Evolutionary conservation across 1,140 invertebrate species (phyloP).

Genomic region (Cydia pomonella): DNA sequence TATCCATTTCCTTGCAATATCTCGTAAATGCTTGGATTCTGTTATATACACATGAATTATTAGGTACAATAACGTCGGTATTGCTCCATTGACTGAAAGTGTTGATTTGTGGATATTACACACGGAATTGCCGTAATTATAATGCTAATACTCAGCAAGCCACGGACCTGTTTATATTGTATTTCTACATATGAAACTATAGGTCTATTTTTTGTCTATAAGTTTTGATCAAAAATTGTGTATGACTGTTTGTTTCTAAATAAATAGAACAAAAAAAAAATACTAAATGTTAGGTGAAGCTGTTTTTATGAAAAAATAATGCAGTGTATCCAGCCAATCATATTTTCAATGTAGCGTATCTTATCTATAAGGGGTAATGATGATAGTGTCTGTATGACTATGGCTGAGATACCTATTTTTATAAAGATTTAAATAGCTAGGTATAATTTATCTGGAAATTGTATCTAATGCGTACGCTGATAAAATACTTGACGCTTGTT

Average conservation of each 20-base stretch:
- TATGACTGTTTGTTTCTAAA: too few relatives aligned
- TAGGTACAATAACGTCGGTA: not conserved
- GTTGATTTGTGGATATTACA: conserved; percentile 11
- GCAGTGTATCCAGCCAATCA: not conserved
- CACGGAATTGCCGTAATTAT: not conserved
- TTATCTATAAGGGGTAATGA: not conserved
- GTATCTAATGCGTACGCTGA: not conserved
- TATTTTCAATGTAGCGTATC: not conserved
- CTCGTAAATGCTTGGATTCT: too few relatives aligned
- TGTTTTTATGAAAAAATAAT: conserved; percentile 3
- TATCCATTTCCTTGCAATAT: too few relatives aligned
- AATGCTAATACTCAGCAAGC: not conserved
- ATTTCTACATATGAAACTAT: too few relatives aligned
- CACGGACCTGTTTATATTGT: too few relatives aligned
- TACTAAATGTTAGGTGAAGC: not conserved
- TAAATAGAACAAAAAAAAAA: too few relatives aligned
- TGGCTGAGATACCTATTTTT: not conserved
- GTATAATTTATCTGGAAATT: not conserved
- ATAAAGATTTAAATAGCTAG: not conserved
- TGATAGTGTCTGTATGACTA: not conserved
- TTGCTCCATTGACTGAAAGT: not conserved
- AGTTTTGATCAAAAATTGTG: too few relatives aligned
- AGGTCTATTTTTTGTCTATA: too few relatives aligned
- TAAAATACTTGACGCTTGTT: conserved; percentile 12
- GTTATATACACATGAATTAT: not conserved